phyloP scores from a whole-genome alignment of 2,113 vertebrate genomes.

The Zootoca vivipara region DNA sequence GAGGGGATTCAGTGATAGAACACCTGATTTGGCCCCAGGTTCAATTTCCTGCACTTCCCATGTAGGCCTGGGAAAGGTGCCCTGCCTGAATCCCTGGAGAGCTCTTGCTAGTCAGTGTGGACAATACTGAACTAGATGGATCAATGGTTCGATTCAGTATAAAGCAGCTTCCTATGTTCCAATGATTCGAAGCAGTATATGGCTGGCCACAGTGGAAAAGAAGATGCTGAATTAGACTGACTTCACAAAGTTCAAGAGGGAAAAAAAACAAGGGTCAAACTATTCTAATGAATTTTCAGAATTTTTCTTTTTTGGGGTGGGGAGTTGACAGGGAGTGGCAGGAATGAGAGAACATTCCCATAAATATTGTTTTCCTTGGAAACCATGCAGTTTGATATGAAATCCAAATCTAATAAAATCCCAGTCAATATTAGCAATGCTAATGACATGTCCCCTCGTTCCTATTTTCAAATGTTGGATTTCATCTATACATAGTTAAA shows the following conservation, averaged over 20 bases:
- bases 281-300: neutral
- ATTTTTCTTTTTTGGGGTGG: neutral
- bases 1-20: neutral
- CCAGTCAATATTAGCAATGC: conserved; percentile 13
- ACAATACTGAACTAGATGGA: too few species aligned
- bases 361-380: neutral
- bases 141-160: too few species aligned
- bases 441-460: conserved; percentile 13
- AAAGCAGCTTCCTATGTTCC: too few species aligned
- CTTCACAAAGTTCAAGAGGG: neutral
- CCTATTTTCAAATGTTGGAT: conserved; percentile 46
- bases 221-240: neutral
- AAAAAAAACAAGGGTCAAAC: neutral
- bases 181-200: neutral
- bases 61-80: too few species aligned
- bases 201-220: neutral
- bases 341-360: neutral
- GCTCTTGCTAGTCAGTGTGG: too few species aligned
- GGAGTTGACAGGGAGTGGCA: too few species aligned
- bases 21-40: too few species aligned
- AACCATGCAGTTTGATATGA: neutral
- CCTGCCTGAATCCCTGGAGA: too few species aligned
- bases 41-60: too few species aligned
- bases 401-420: neutral
- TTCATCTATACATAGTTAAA: conserved; percentile 46